Percentiles rank a stretch among this genome's conserved stretches.
These are phyloP conservation scores for Hoplodrina blanda DNA, from an alignment of 2,888 invertebrate genomes.

Conservation along the genomic window DNA sequence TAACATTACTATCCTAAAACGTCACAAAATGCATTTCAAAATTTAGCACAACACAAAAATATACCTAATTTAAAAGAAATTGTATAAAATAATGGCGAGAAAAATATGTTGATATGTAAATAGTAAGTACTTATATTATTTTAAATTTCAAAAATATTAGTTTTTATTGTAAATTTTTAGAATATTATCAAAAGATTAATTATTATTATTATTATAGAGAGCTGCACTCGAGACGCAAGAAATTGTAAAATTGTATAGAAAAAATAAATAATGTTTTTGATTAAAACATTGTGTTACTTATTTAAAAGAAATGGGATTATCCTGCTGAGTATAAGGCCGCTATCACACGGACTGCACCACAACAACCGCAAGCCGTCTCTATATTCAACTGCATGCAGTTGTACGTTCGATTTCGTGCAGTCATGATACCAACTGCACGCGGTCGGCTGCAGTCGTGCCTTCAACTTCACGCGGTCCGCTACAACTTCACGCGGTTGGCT, in stretches of 20 bases:
- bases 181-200: slow-evolving; percentile 69
- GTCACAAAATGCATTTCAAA: slow-evolving; percentile 48
- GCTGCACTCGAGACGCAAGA: slow-evolving; percentile 80
- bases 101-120: slow-evolving; percentile 76
- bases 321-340: no score
- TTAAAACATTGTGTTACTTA: slow-evolving; percentile 70
- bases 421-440: no score
- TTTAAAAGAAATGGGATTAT: slow-evolving; percentile 24
- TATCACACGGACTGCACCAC: no score
- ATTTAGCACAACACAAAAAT: slow-evolving; percentile 47
- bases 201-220: slow-evolving; percentile 73
- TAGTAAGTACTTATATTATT: slow-evolving; percentile 72
- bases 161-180: slow-evolving; percentile 75
- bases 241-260: slow-evolving; percentile 86
- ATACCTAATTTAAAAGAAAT: slow-evolving; percentile 33
- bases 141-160: slow-evolving; percentile 58
- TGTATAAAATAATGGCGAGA: slow-evolving; percentile 64
- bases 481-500: no score
- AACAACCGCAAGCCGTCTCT: no score
- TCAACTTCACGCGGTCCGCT: no score
- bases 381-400: no score
- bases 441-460: no score
- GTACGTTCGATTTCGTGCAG: no score
- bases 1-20: slow-evolving; percentile 23
- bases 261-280: slow-evolving; percentile 87